Evolutionary conservation across 2,797 vertebrate species (phyloP).

Genomic region (Catostomus latipinnis): DNA sequence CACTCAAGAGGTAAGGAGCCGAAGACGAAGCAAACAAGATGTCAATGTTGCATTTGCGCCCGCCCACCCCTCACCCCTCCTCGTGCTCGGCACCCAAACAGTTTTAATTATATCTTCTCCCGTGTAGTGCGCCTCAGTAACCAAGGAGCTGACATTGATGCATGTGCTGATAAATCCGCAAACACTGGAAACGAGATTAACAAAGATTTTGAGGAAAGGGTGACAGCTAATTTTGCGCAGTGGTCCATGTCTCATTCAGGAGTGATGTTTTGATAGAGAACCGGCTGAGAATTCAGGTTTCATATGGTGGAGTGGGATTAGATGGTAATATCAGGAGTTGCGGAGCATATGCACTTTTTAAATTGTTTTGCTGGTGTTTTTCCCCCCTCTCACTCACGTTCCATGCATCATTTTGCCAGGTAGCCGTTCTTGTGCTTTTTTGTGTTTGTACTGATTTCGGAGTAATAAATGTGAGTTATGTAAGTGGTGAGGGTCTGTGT

Average conservation of each 20-base stretch:
- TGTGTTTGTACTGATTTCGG: conserved; percentile 23
- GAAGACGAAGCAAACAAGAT: conserved; percentile 67
- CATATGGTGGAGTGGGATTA: conserved; percentile 52
- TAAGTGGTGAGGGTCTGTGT: conserved; percentile 15
- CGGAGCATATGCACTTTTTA: conserved; percentile 79
- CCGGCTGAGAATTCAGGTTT: conserved; percentile 81
- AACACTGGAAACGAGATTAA: conserved; percentile 99
- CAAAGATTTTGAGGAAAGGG: conserved; percentile 99
- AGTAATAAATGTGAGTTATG: conserved; percentile 40
- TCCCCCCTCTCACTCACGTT: conserved; percentile 22
- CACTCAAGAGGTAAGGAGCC: conserved; percentile 79
- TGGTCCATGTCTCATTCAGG: conserved; percentile 94
- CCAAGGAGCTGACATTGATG: conserved; percentile 99
- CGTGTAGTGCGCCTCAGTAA: conserved; percentile 97
- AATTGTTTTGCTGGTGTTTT: conserved; percentile 66
- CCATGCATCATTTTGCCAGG: conserved; percentile 46
- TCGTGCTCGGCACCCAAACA: conserved; percentile 90
- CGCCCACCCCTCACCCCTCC: conserved; percentile 82
- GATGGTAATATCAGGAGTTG: conserved; percentile 69
- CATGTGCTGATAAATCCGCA: conserved; percentile 99
- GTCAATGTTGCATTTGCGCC: conserved; percentile 91
- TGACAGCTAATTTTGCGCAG: conserved; percentile 99
- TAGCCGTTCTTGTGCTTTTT: conserved; percentile 45
- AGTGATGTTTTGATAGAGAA: conserved; percentile 95
- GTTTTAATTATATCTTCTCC: conserved; percentile 99